phyloP scores from a whole-genome alignment of 2,113 vertebrate species.

The Jaculus jaculus region DNA sequence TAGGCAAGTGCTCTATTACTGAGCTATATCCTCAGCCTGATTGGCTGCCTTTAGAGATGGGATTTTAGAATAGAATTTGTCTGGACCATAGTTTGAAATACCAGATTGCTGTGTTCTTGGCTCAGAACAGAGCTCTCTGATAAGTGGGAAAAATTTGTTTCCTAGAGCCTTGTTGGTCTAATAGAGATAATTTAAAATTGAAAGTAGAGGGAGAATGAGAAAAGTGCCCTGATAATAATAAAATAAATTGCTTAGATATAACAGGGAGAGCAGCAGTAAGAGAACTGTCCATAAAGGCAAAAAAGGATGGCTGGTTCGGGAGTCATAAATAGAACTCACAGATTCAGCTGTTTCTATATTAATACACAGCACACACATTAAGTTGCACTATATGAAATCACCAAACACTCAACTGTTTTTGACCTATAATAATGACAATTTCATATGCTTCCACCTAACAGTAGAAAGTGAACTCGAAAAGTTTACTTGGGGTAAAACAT shows the following conservation, averaged over 20 bases:
- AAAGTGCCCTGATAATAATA: conserved; percentile 51
- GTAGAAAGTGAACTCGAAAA: conserved; percentile 10
- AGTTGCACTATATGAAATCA: conserved; percentile 12
- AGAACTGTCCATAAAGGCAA: background rate
- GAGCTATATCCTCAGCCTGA: background rate
- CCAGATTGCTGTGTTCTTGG: conserved; percentile 16
- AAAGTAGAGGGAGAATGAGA: conserved; percentile 38
- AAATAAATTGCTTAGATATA: conserved; percentile 40
- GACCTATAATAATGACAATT: background rate
- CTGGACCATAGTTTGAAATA: conserved; percentile 41
- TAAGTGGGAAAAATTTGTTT: conserved; percentile 59
- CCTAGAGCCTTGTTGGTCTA: conserved; percentile 44
- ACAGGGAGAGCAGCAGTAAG: conserved; percentile 3
- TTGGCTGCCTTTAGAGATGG: background rate
- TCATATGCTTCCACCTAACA: conserved; percentile 21
- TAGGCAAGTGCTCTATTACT: background rate
- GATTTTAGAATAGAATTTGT: conserved; percentile 45
- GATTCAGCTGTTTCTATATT: conserved; percentile 1
- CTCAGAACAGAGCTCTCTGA: conserved; percentile 39
- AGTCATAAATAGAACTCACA: background rate
- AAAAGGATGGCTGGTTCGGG: background rate
- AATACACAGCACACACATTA: background rate
- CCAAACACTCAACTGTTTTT: background rate
- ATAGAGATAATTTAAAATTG: conserved; percentile 62
- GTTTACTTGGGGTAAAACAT: conserved; percentile 14